A percentile compares a stretch with the other conserved stretches of the same genome.
phyloP scores from a whole-genome alignment of 2,888 invertebrate genomes.

The Omphaloscelis lunosa region DNA sequence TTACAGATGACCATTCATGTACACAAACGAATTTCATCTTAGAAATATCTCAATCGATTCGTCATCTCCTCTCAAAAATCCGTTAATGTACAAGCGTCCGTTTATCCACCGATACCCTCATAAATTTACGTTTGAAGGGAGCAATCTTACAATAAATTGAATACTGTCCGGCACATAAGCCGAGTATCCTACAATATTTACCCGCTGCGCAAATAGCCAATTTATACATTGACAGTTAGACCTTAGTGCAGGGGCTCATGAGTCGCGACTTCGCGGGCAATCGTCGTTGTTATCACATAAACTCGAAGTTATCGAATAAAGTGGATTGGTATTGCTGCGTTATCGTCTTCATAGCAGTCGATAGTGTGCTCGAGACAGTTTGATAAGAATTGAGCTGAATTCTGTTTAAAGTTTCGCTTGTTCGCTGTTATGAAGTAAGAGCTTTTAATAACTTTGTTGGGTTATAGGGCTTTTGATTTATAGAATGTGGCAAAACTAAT shows the following conservation, averaged over 20 bases:
- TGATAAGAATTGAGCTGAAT: conserved; percentile 47
- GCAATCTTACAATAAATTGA: conserved; percentile 76
- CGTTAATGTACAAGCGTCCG: conserved; percentile 62
- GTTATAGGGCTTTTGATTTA: neutral
- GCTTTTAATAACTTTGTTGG: neutral
- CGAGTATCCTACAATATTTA: conserved; percentile 70
- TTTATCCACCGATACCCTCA: conserved; percentile 62
- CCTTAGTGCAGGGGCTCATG: conserved; percentile 36
- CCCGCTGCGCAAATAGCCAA: conserved; percentile 76
- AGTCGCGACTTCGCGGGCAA: conserved; percentile 15
- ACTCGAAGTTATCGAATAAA: conserved; percentile 52
- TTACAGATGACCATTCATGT: neutral
- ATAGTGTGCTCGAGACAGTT: conserved; percentile 52
- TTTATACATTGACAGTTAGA: conserved; percentile 69
- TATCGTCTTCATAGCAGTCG: conserved; percentile 54
- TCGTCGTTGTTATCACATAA: conserved; percentile 43
- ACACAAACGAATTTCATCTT: neutral
- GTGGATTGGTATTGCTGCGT: conserved; percentile 57
- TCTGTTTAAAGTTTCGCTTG: conserved; percentile 20
- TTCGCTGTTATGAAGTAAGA: conserved; percentile 12
- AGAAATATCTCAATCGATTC: conserved; percentile 18
- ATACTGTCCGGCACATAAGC: conserved; percentile 67
- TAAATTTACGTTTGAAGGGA: conserved; percentile 67
- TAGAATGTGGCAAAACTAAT: neutral
- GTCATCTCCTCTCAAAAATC: conserved; percentile 33